These are phyloP conservation scores for Brevimyrus niger DNA, from an alignment of 2,113 vertebrate genomes.

Conservation along the genomic window DNA sequence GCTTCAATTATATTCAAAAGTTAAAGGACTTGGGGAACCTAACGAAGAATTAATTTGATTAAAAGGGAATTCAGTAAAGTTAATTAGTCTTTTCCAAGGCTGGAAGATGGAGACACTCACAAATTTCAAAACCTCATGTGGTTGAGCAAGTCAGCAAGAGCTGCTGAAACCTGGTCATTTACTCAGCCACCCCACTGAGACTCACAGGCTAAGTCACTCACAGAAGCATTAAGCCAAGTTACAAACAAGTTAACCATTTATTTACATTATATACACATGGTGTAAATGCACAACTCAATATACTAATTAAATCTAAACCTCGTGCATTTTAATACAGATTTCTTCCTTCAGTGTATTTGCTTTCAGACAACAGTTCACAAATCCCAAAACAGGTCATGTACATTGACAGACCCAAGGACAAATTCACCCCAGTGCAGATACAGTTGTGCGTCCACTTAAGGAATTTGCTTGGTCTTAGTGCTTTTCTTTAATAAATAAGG, in stretches of 20 bases:
- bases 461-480: slow-evolving; percentile 62
- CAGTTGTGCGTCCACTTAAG: slow-evolving; percentile 43
- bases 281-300: not conserved
- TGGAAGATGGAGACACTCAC: not conserved
- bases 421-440: not conserved
- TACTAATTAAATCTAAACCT: not conserved
- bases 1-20: not conserved
- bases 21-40: not conserved
- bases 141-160: not conserved
- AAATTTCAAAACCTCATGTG: not conserved
- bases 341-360: not conserved
- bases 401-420: not conserved
- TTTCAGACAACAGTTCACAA: slow-evolving; percentile 20
- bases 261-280: slow-evolving; percentile 6
- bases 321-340: not conserved
- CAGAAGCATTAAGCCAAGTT: not conserved
- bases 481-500: slow-evolving; percentile 61
- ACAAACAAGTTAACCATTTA: slow-evolving; percentile 8
- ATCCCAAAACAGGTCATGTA: slow-evolving; percentile 32
- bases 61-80: not conserved
- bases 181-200: not conserved
- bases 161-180: not conserved
- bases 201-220: not conserved
- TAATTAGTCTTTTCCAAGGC: not conserved
- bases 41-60: not conserved